Base-by-base conservation (phyloP, 2,888 invertebrate genomes). In the Cancer borealis region DNA sequence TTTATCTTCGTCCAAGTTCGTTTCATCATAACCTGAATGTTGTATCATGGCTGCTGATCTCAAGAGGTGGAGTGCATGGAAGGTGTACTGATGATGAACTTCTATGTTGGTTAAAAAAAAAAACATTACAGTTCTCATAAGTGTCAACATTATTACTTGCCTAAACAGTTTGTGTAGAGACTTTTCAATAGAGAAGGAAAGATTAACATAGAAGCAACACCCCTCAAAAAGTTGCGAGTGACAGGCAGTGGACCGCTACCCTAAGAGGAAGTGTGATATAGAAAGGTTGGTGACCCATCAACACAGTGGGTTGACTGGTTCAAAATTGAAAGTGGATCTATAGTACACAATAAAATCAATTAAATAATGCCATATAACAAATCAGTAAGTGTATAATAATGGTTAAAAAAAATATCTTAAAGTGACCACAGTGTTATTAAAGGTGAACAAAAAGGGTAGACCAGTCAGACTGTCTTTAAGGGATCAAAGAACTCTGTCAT, bases 1-100 rank as follows among this genome's bases (percentile, higher is more conserved):
- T 95, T 95, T 95, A 95, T 95, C 95, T 94, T 94, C 94, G 94
- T 94, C 94, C 39, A 14, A 60, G 66, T 45, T 91, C 46, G 91
- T 88, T 92, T 94, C 88, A 47, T 49, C 46, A 73, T 92, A 92
- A 45, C 87, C 92, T 54, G 30, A 89, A 5, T 39, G 2, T 14
- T 84, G 39, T 5, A n/a, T 73, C n/a, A 21, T 73, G 73, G 21
- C 26, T 73, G 73, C 26, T 73, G 73, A 5, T 10, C 73, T 73
- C 10, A 39, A 39, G 30, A 14, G 39, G 30, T 84, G 17, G 39
- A 84, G 39, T 14, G 39, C 17, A 30, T 39, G 84, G 17, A 39
- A 39, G 8, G 14, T 54, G 17, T 84, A 45, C 45, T 8, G 47
- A 3, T 47, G 47, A 47, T n/a, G 88, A 49, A 8, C 8, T 26